phyloP scores from a whole-genome alignment of 2,797 vertebrate species.

The Aotus griseimembra region DNA sequence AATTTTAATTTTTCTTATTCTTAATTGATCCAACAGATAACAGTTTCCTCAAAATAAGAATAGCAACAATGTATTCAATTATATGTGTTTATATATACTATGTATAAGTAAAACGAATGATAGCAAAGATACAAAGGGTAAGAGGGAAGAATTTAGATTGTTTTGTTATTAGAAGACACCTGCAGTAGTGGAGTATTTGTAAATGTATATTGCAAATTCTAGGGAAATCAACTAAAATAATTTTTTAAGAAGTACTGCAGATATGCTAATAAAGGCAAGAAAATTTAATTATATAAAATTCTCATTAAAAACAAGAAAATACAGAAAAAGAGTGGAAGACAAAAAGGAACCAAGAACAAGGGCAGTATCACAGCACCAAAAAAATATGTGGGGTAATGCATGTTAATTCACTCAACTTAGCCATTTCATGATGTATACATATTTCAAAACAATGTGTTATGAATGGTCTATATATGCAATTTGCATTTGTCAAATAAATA shows the following conservation, averaged over 20 bases:
- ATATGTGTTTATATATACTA: background rate
- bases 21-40: background rate
- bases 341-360: background rate
- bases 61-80: background rate
- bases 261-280: constrained; percentile 3
- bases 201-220: background rate
- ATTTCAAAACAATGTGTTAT: background rate
- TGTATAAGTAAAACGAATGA: background rate
- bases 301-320: constrained; percentile 22
- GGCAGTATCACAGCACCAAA: background rate
- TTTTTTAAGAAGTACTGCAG: background rate
- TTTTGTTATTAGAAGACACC: background rate
- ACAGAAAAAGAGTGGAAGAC: background rate
- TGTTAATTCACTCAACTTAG: background rate
- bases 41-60: background rate
- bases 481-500: background rate
- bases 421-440: background rate
- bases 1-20: background rate
- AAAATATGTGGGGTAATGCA: background rate
- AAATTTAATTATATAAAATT: background rate
- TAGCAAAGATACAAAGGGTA: background rate
- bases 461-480: background rate
- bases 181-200: background rate
- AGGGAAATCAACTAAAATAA: background rate
- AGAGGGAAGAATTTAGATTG: background rate